Conservation (phyloP, 2,797 vertebrate genomes). For the Neomorphus geoffroyi region DNA sequence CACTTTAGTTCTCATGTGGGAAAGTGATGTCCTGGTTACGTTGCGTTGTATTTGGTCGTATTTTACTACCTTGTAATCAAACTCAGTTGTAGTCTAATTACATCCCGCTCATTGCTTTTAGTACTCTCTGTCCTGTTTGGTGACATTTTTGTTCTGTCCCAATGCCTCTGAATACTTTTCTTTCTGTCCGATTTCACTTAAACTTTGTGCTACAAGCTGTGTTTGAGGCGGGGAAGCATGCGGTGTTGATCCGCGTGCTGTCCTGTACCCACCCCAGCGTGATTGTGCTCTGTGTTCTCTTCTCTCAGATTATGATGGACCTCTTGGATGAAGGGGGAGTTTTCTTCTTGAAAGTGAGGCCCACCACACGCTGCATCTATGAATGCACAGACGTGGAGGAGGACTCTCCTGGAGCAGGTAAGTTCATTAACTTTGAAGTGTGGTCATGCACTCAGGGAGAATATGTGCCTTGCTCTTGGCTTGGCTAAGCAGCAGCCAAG, state of each 20-base stretch:
- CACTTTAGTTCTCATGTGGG: too few species aligned
- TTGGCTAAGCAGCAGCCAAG: neutral
- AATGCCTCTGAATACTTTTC: too few species aligned
- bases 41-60: too few species aligned
- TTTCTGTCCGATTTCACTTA: too few species aligned
- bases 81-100: too few species aligned
- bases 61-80: too few species aligned
- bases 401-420: slow-evolving; percentile 17
- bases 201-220: neutral
- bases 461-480: neutral
- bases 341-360: slow-evolving; percentile 79
- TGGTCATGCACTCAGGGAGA: neutral
- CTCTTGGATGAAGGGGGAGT: slow-evolving; percentile 77
- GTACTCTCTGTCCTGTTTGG: too few species aligned
- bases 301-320: slow-evolving; percentile 81
- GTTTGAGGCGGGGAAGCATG: neutral
- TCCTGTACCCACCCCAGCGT: neutral
- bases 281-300: neutral
- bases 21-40: too few species aligned
- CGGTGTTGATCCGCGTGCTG: rapidly evolving
- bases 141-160: too few species aligned
- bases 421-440: neutral
- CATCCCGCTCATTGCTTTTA: too few species aligned
- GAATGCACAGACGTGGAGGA: neutral
- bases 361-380: slow-evolving; percentile 67